These are phyloP conservation scores for Cephus pygmeus DNA, from an alignment of 2,888 invertebrate species.

Conservation along the genomic window DNA sequence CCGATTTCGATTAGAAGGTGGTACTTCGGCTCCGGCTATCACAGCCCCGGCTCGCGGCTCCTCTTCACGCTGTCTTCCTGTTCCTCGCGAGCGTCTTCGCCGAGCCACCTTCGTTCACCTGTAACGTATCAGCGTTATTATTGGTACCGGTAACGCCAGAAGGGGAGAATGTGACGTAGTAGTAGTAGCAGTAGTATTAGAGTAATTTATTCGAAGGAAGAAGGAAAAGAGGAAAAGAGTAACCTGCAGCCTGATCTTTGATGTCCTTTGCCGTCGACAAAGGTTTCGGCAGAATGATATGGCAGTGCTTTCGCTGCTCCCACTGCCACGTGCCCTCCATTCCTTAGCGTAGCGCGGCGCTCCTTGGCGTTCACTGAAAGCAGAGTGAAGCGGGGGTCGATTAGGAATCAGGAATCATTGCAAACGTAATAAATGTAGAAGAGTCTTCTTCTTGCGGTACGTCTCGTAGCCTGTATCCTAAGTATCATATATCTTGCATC, in stretches of 20 bases:
- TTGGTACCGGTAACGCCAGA: neutral
- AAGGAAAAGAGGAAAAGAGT: conserved; percentile 22
- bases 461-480: neutral
- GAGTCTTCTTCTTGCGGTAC: neutral
- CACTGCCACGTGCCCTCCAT: conserved; percentile 64
- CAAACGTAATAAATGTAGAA: neutral
- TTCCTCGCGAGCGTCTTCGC: conserved; percentile 41
- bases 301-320: conserved; percentile 65
- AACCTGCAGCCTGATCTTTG: conserved; percentile 60
- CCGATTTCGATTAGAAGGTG: neutral
- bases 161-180: neutral
- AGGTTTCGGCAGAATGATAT: conserved; percentile 61
- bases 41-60: conserved; percentile 53
- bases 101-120: conserved; percentile 58
- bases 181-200: too few species aligned
- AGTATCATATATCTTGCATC: neutral
- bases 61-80: conserved; percentile 46
- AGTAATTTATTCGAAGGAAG: neutral
- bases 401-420: neutral
- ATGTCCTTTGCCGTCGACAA: conserved; percentile 60
- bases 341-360: conserved; percentile 56
- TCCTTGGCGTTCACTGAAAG: conserved; percentile 51
- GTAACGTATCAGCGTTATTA: conserved; percentile 20
- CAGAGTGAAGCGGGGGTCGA: neutral
- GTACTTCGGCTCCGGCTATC: conserved; percentile 16